Evolutionary conservation across 2,113 vertebrate species (phyloP).

Genomic region (Hippolais icterina): DNA sequence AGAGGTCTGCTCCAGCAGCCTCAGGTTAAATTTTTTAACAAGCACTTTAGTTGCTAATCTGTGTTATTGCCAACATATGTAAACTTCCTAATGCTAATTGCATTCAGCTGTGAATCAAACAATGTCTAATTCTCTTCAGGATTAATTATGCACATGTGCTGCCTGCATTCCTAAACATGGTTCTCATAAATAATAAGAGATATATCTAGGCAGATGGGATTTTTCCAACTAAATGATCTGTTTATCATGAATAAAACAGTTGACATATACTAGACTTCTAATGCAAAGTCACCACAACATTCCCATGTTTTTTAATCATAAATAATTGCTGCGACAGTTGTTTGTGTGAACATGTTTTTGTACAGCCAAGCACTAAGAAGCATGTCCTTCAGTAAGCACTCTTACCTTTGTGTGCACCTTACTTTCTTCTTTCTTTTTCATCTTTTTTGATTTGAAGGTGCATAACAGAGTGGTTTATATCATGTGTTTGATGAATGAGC

Average conservation of each 20-base stretch:
- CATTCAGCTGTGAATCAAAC: slow-evolving; percentile 97
- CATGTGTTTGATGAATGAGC: slow-evolving; percentile 12
- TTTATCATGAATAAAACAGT: slow-evolving; percentile 82
- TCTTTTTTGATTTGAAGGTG: slow-evolving; percentile 28
- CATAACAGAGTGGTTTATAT: slow-evolving; percentile 27
- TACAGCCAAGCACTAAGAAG: slow-evolving; percentile 52
- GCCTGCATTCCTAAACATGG: slow-evolving; percentile 91
- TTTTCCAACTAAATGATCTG: slow-evolving; percentile 81
- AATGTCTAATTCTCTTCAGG: slow-evolving; percentile 97
- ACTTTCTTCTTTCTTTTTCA: not conserved
- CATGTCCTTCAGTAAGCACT: slow-evolving; percentile 33
- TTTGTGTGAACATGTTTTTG: slow-evolving; percentile 62
- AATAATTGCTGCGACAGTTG: slow-evolving; percentile 74
- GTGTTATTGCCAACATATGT: slow-evolving; percentile 89
- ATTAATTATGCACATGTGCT: slow-evolving; percentile 97
- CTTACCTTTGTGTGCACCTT: slow-evolving; percentile 45
- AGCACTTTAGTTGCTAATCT: slow-evolving; percentile 90
- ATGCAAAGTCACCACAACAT: slow-evolving; percentile 71
- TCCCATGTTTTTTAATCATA: slow-evolving; percentile 71
- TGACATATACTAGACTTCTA: slow-evolving; percentile 70
- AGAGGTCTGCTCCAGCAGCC: slow-evolving; percentile 88
- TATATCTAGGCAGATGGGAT: slow-evolving; percentile 88
- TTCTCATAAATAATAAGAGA: slow-evolving; percentile 96
- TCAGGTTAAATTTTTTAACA: slow-evolving; percentile 95
- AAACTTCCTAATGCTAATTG: slow-evolving; percentile 94